These are phyloP conservation scores for Lagodon rhomboides DNA, from an alignment of 2,797 vertebrate species.

Conservation along the genomic window DNA sequence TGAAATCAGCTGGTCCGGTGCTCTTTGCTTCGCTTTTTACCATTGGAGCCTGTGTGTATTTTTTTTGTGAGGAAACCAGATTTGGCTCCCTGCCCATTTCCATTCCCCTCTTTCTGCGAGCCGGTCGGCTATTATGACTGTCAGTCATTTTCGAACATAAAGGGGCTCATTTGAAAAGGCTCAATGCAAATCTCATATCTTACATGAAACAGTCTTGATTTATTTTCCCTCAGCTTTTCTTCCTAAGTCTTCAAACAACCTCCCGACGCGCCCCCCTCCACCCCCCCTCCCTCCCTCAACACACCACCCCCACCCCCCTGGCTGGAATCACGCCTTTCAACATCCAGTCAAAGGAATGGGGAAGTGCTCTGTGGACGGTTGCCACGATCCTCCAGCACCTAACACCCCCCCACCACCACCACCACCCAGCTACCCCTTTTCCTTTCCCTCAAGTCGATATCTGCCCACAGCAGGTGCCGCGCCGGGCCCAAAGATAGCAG, in stretches of 20 bases:
- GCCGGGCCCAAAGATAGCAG: conserved; percentile 66
- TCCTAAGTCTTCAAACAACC: conserved; percentile 77
- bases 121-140: conserved; percentile 87
- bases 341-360: conserved; percentile 76
- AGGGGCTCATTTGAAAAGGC: conserved; percentile 85
- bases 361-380: conserved; percentile 74
- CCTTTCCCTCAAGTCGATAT: conserved; percentile 75
- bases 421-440: conserved; percentile 32
- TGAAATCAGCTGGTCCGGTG: conserved; percentile 86
- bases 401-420: conserved; percentile 41
- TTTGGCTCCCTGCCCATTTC: conserved; percentile 87
- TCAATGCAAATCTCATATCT: conserved; percentile 88
- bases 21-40: conserved; percentile 79
- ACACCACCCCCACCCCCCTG: conserved; percentile 48
- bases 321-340: conserved; percentile 80
- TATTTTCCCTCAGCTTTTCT: conserved; percentile 80
- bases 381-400: conserved; percentile 63
- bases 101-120: conserved; percentile 84
- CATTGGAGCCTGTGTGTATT: conserved; percentile 72
- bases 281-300: conserved; percentile 15
- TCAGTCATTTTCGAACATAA: conserved; percentile 87
- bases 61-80: conserved; percentile 80
- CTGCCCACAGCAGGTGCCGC: conserved; percentile 80
- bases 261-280: conserved; percentile 34
- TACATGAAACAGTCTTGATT: conserved; percentile 88